phyloP scores from a whole-genome alignment of 2,113 vertebrate species.

The Vulpes vulpes region DNA sequence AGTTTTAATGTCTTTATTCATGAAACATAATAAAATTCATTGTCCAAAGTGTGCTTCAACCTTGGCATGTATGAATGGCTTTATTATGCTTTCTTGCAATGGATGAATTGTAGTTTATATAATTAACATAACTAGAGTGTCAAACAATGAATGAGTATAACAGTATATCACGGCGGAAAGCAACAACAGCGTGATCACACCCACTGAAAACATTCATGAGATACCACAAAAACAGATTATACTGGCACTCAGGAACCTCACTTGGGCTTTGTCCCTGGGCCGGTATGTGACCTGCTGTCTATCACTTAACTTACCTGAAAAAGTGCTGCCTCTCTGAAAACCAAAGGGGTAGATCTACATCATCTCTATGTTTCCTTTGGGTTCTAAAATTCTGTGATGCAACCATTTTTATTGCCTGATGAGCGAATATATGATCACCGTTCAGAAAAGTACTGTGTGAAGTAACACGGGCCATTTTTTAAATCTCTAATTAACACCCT shows the following conservation, averaged over 20 bases:
- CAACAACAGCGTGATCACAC: background rate
- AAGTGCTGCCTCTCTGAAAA: background rate
- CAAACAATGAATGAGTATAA: background rate
- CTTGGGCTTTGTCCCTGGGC: background rate
- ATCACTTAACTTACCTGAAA: background rate
- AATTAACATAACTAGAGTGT: slow-evolving; percentile 69
- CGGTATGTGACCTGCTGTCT: background rate
- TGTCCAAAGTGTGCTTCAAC: slow-evolving; percentile 45
- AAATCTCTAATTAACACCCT: slow-evolving; percentile 65
- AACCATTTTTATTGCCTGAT: slow-evolving; percentile 32
- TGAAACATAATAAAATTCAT: slow-evolving; percentile 58
- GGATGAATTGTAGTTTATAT: slow-evolving; percentile 66
- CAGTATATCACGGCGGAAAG: background rate
- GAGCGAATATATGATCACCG: slow-evolving; percentile 46
- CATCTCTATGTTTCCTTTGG: background rate
- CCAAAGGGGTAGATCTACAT: background rate
- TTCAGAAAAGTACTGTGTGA: slow-evolving; percentile 53
- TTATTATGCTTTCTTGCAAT: slow-evolving; percentile 75
- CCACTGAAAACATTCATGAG: background rate
- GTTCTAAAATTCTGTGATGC: slow-evolving; percentile 3
- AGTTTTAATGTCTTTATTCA: slow-evolving; percentile 70
- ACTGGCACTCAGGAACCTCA: background rate
- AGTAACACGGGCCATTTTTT: slow-evolving; percentile 27
- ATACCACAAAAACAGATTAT: background rate
- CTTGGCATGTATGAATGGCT: slow-evolving; percentile 65